Evolutionary conservation across 2,888 invertebrate genomes (phyloP), one percentile per base, ranked within the genome.

Genomic region (Parnassius smintheus): DNA sequence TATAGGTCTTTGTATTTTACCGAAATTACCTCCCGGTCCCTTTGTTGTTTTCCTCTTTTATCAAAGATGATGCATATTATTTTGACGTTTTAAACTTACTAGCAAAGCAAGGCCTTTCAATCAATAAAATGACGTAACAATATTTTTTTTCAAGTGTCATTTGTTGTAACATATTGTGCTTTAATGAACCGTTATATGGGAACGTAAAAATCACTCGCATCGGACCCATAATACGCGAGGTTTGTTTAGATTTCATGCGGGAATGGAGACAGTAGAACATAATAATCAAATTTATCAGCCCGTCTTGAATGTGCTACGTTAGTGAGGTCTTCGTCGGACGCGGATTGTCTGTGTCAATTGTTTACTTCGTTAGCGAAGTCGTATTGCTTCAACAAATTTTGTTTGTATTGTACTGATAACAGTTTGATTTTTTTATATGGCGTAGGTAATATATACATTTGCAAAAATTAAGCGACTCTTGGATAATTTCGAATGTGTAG

Each of bases 331-430:
- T 78, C 76, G 78, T 78, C 75, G 81, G 81, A 81, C 81, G 82
- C 75, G 83, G 77, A 79, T 81, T 80, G 81, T 84, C 83, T 80
- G 79, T 81, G 83, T 78, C 83, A 81, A 85, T 86, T 88, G 89
- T 90, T 90, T 89, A 86, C 90, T 89, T 91, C 91, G 90, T 90
- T 90, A 89, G 88, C 72, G 72, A 80, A 78, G 72, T 77, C 72
- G 76, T 75, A 72, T 72, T 75, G 76, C 76, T 75, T 75, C 75
- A 73, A 74, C 75, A 75, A 83, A 81, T 77, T 82, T 82, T 81
- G 82, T 85, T 25, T 25, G 25, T 25, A 25, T 25, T 25, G 25
- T 25, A 25, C 2, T 25, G 25, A 25, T 25, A 25, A 25, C 25
- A 4, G 25, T 25, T 25, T 25, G 25, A 25, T 25, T 25, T 25